These are phyloP conservation scores for Sphaeridia pumilis DNA, from an alignment of 2,888 invertebrate genomes.

Conservation along the genomic window DNA sequence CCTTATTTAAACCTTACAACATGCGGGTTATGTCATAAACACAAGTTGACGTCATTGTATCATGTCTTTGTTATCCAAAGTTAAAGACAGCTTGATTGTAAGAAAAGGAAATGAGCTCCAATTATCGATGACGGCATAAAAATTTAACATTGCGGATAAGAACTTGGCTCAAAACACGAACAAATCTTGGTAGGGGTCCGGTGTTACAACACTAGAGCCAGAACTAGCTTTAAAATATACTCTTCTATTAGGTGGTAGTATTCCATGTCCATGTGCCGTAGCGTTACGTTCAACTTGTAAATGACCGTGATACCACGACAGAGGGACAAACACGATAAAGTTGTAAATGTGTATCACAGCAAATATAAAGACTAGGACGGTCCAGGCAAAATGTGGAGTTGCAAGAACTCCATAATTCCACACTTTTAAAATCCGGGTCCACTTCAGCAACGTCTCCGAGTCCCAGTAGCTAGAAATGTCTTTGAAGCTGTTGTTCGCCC, in stretches of 20 bases:
- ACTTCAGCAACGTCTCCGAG: not conserved
- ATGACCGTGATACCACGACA: not conserved
- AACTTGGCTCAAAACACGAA: not conserved
- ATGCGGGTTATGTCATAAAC: not conserved
- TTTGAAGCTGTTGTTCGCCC: no score
- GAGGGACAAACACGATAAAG: slow-evolving; percentile 4
- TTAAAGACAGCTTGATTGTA: not conserved
- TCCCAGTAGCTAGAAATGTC: no score
- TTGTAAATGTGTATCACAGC: not conserved
- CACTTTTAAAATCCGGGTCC: slow-evolving; percentile 2
- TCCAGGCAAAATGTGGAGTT: not conserved
- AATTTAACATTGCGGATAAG: not conserved
- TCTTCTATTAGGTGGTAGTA: not conserved
- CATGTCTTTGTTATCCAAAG: not conserved
- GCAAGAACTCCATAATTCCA: slow-evolving; percentile 6
- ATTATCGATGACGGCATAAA: no score
- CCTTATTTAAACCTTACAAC: not conserved
- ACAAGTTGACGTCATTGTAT: not conserved
- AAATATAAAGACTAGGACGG: not conserved
- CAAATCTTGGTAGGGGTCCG: not conserved
- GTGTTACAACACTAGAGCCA: no score
- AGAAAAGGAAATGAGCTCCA: not conserved
- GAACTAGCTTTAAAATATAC: not conserved
- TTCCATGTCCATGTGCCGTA: not conserved
- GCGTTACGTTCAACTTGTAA: not conserved